Evolutionary conservation across 2,113 vertebrate genomes (phyloP), one percentile per base, ranked within the genome.

Genomic region (Toxotes chatareus): DNA sequence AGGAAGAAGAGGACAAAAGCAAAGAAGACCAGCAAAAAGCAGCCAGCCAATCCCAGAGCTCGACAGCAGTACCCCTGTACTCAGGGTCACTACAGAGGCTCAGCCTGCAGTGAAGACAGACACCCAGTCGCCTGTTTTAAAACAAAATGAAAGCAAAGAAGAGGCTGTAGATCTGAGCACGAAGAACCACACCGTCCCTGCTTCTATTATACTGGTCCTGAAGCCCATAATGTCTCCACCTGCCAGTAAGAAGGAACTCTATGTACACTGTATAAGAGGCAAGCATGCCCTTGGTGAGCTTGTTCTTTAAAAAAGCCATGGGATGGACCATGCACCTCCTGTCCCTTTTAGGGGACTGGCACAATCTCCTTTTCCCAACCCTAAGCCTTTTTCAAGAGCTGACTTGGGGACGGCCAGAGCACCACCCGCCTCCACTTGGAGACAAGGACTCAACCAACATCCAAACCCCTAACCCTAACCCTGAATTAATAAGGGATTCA

Each of bases 21-120:
- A 80, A 99, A 98, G 94, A 99, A 99, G 91, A 94, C 96, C 90
- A 97, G 91, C 95, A 97, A 97, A 91, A 99, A 98, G 91, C 96
- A 96, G 7, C 95, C 97, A 90, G 93, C 92, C 72, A 96, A 96
- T 86, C 95, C 95, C 62, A 95, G 97, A 84, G 87, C 95, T 93
- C 95, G 76, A 92, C 95, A 76, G 89, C 96, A 12, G 91, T 27
- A 27, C 27, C 27, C 27, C 27, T 27, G 27, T 27, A 27, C 27
- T 27, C 16, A 82, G 87, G 42, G 1, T 88, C 46, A 21, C 17
- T 4, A 14, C 66, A 5, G 76, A 66, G 5, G 23, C 36, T 8
- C 42, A 40, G 16, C 21, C 59, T 38, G n/a, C 21, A 11, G 38
- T 23, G n/a, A 72, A 67, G 9, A 49, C 5, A 0, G 87, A 61